Conservation (phyloP, 2,113 vertebrate genomes). For the Calcarius ornatus region DNA sequence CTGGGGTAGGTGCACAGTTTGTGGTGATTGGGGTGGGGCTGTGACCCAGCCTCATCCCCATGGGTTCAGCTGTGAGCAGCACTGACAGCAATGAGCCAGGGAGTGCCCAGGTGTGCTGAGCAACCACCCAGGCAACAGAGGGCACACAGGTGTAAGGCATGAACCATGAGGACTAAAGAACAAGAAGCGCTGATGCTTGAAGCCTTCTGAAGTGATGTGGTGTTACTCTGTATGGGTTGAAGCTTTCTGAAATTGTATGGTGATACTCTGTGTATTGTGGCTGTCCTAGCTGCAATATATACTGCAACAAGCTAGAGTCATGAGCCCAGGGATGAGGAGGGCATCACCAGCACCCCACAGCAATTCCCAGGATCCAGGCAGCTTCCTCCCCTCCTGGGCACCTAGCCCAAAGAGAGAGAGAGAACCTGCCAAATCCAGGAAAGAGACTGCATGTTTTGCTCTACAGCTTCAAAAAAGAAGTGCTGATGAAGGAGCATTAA, state of each 20-base stretch:
- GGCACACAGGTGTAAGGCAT: not conserved
- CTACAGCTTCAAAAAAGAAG: not conserved
- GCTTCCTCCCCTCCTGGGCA: not conserved
- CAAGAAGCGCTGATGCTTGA: not conserved
- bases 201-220: not conserved
- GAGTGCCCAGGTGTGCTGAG: not conserved
- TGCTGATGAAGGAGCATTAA: not conserved
- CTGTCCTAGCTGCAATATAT: not conserved
- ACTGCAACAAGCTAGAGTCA: not conserved
- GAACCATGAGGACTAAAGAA: not conserved
- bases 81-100: not conserved
- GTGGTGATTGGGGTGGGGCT: not conserved
- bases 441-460: not conserved
- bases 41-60: not conserved
- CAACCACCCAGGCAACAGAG: not conserved
- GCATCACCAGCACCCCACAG: not conserved
- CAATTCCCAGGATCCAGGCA: not conserved
- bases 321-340: rapidly evolving
- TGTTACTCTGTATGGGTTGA: not conserved
- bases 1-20: not conserved
- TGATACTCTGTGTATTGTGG: not conserved
- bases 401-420: not conserved
- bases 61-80: not conserved
- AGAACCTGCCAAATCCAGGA: not conserved
- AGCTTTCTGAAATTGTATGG: not conserved